Conservation (phyloP, 2,888 invertebrate genomes). For the Lithophane ornitopus region DNA sequence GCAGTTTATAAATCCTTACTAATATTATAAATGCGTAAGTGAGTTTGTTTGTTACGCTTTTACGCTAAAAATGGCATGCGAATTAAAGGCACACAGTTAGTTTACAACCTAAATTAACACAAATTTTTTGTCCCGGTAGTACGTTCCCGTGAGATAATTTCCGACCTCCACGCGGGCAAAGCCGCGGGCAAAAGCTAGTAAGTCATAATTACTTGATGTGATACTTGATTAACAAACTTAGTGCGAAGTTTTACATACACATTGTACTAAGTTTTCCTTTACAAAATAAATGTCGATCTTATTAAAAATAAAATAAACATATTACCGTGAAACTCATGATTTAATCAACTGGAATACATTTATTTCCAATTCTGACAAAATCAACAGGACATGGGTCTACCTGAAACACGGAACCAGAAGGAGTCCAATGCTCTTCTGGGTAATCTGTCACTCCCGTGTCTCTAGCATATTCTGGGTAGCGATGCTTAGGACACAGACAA, state of each 20-base stretch:
- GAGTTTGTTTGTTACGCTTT: too few species aligned
- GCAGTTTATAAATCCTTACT: neutral
- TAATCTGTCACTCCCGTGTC: neutral
- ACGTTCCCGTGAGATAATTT: too few species aligned
- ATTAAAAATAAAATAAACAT: neutral
- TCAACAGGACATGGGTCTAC: constrained; percentile 12
- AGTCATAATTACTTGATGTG: neutral
- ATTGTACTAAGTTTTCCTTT: too few species aligned
- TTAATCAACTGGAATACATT: constrained; percentile 33
- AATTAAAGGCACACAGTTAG: too few species aligned
- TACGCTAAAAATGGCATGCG: too few species aligned
- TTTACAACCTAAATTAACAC: too few species aligned
- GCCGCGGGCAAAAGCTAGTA: too few species aligned
- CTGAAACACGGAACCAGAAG: neutral
- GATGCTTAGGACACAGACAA: neutral
- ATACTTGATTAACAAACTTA: neutral
- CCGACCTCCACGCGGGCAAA: too few species aligned
- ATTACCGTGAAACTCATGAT: neutral
- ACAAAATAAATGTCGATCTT: neutral
- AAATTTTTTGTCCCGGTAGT: too few species aligned
- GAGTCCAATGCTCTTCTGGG: neutral
- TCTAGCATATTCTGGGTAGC: neutral
- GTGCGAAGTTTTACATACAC: neutral
- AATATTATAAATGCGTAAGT: too few species aligned
- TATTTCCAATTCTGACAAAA: constrained; percentile 8